A percentile compares a stretch with the other conserved stretches of the same genome.
Evolutionary conservation across 2,113 vertebrate species (phyloP).

Genomic region (Myiopsitta monachus): DNA sequence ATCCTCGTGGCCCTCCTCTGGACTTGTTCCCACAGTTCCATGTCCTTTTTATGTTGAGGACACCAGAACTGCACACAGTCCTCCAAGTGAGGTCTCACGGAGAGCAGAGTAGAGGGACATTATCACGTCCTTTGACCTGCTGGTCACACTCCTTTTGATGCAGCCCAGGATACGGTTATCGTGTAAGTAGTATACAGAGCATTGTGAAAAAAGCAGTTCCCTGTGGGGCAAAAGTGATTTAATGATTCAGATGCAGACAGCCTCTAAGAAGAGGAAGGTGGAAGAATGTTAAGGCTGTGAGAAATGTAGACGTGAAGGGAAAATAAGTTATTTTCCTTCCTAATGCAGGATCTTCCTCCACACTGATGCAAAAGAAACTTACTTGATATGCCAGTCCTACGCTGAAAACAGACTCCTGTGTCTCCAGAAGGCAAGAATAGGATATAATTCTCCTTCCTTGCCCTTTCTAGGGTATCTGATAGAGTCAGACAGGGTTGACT

Average conservation of each 20-base stretch:
- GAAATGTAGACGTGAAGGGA: not conserved
- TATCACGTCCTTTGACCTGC: no score
- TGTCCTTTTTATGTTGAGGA: no score
- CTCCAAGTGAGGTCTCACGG: no score
- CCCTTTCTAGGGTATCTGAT: not conserved
- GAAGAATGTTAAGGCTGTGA: not conserved
- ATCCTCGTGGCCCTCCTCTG: no score
- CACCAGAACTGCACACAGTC: no score
- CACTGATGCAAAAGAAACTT: not conserved
- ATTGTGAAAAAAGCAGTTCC: not conserved
- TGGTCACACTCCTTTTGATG: no score
- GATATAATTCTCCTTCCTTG: not conserved
- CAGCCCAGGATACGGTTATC: no score
- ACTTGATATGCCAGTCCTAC: rapidly evolving
- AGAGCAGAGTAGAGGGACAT: no score
- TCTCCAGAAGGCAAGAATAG: not conserved
- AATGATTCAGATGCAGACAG: not conserved
- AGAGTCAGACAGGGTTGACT: not conserved
- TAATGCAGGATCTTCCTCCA: not conserved
- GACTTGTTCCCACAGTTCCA: no score
- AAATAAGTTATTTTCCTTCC: not conserved
- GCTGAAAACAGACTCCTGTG: not conserved
- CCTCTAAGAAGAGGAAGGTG: not conserved
- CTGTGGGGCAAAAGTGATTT: not conserved
- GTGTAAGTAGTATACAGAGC: not conserved